Evolutionary conservation across 2,797 vertebrate genomes (phyloP).

Genomic region (Protosalanx chinensis): DNA sequence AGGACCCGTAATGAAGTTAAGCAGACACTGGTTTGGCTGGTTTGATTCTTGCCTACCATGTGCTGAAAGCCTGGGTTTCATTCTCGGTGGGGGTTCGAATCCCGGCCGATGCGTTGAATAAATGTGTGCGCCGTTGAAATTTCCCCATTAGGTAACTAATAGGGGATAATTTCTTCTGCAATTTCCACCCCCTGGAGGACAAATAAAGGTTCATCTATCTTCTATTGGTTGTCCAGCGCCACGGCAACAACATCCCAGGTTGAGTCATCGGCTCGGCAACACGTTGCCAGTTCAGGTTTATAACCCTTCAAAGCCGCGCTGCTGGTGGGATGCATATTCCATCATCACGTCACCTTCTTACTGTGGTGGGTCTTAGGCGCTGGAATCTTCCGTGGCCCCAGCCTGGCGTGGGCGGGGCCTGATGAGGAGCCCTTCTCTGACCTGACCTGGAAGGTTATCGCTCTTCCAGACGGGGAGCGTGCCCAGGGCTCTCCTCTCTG

Average conservation of each 20-base stretch:
- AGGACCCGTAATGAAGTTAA: not conserved
- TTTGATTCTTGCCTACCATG: too few species aligned
- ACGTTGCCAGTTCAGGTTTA: not conserved
- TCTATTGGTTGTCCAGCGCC: not conserved
- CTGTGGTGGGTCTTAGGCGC: not conserved
- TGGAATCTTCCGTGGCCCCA: not conserved
- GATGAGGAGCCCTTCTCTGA: conserved; percentile 1
- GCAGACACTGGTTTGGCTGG: not conserved
- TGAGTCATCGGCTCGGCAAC: not conserved
- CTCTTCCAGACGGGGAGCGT: not conserved
- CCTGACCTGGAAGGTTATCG: not conserved
- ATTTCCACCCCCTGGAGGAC: too few species aligned
- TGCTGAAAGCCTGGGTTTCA: too few species aligned
- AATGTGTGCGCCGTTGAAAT: too few species aligned
- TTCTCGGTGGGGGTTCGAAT: too few species aligned
- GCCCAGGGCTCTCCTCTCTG: not conserved
- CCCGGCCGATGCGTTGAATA: too few species aligned
- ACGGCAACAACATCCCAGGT: not conserved
- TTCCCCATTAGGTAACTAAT: too few species aligned
- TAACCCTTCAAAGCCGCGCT: not conserved
- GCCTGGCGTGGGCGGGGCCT: not conserved
- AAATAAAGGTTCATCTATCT: too few species aligned
- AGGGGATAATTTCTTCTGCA: too few species aligned
- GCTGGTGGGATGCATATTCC: not conserved
- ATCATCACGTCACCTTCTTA: not conserved